Percentiles rank a stretch among this genome's conserved stretches.
phyloP scores from a whole-genome alignment of 2,888 invertebrate species.

The Spatulosminthurus flaviceps region DNA sequence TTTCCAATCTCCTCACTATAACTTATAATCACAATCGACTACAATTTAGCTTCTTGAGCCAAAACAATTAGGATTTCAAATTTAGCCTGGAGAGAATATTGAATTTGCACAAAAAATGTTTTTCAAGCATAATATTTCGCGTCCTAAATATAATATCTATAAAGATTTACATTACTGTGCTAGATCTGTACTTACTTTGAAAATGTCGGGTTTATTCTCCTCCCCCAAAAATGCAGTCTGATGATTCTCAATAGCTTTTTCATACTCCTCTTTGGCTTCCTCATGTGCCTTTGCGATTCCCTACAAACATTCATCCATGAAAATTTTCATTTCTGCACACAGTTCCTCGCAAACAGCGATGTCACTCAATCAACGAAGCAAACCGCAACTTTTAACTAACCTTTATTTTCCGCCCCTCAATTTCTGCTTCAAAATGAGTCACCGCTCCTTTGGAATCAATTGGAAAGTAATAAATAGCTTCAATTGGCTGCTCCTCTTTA shows the following conservation, averaged over 20 bases:
- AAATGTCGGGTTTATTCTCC: slow-evolving; percentile 60
- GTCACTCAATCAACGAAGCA: not conserved
- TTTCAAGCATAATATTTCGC: too few relatives aligned
- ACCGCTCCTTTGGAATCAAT: slow-evolving; percentile 40
- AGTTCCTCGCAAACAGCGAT: not conserved
- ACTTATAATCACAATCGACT: not conserved
- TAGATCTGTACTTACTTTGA: too few relatives aligned
- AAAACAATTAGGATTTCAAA: too few relatives aligned
- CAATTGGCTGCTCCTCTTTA: slow-evolving; percentile 61
- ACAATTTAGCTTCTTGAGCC: too few relatives aligned
- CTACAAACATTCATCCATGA: slow-evolving; percentile 45
- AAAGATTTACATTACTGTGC: too few relatives aligned
- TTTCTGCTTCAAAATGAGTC: slow-evolving; percentile 55
- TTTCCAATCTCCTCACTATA: too few relatives aligned
- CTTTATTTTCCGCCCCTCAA: slow-evolving; percentile 52
- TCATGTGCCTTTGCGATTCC: slow-evolving; percentile 58
- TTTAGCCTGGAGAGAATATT: too few relatives aligned
- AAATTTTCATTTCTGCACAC: not conserved
- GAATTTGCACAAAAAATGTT: too few relatives aligned
- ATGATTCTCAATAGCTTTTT: slow-evolving; percentile 56
- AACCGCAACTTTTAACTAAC: slow-evolving; percentile 6
- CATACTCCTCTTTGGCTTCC: slow-evolving; percentile 60
- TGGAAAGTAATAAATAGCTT: slow-evolving; percentile 55
- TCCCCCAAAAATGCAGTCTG: slow-evolving; percentile 58
- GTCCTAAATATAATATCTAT: too few relatives aligned